Conservation (phyloP, 1,140 invertebrate species). For the Acromyrmex echinatior region DNA sequence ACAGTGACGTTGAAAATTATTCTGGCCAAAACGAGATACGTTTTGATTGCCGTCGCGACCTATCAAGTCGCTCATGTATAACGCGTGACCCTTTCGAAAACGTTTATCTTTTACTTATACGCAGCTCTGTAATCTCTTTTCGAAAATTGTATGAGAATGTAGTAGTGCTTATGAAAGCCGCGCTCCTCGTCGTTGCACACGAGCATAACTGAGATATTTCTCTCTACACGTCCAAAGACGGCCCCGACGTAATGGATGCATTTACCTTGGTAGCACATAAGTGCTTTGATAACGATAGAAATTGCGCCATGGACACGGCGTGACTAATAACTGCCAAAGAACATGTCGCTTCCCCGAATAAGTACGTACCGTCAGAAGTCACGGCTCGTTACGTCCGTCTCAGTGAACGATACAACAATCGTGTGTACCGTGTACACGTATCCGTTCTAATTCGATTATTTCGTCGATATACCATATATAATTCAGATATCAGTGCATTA, state of each 20-base stretch:
- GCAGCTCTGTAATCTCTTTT: background rate
- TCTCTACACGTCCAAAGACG: background rate
- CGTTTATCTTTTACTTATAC: background rate
- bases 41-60: slow-evolving; percentile 8
- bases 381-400: slow-evolving; percentile 30
- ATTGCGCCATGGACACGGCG: slow-evolving; percentile 24
- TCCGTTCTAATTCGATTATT: slow-evolving; percentile 47
- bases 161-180: background rate
- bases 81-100: background rate
- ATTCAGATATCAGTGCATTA: slow-evolving; percentile 63
- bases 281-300: slow-evolving; percentile 53
- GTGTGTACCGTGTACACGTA: background rate
- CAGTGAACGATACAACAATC: background rate
- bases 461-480: slow-evolving; percentile 38
- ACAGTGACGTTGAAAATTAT: slow-evolving; percentile 64
- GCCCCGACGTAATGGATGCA: slow-evolving; percentile 32
- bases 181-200: background rate
- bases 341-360: slow-evolving; percentile 14
- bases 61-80: background rate
- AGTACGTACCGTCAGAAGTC: slow-evolving; percentile 13
- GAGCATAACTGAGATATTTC: background rate
- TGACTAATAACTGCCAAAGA: slow-evolving; percentile 47
- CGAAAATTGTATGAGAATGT: background rate
- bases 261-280: slow-evolving; percentile 24
- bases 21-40: slow-evolving; percentile 50